Conservation (phyloP, 1,140 invertebrate species). For the Macrotrachela quadricornifera region DNA sequence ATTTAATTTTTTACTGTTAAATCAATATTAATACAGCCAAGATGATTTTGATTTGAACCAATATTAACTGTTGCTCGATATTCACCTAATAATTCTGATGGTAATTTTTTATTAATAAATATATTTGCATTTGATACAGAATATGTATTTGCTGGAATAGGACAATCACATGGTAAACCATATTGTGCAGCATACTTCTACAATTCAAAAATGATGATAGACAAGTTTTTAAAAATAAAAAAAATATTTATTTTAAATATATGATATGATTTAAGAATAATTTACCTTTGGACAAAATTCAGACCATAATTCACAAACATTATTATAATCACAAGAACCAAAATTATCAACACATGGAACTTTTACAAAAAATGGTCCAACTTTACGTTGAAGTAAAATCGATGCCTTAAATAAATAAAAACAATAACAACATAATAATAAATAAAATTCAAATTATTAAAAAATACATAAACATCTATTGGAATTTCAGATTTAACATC, state of each 20-base stretch:
- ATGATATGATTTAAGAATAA: no score
- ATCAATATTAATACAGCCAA: no score
- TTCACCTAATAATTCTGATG: no score
- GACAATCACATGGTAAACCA: background rate
- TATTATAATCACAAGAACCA: slow-evolving; percentile 2
- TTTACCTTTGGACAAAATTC: no score
- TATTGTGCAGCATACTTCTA: background rate
- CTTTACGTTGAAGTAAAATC: slow-evolving; percentile 3
- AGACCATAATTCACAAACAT: background rate
- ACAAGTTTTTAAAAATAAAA: background rate
- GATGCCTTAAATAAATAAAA: background rate
- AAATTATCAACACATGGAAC: slow-evolving; percentile 8
- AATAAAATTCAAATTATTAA: no score
- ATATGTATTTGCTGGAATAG: slow-evolving; percentile 1
- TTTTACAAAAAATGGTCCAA: slow-evolving; percentile 7
- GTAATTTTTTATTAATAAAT: background rate
- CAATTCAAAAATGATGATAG: slow-evolving; percentile 1
- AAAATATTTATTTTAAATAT: no score
- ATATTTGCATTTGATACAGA: background rate
- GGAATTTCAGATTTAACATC: no score
- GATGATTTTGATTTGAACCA: no score
- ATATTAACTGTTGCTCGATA: no score
- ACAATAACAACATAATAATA: background rate
- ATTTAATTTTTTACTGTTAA: no score
- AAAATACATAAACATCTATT: background rate